These are phyloP conservation scores for Ethmia dodecea DNA, from an alignment of 2,888 invertebrate genomes.

Conservation along the genomic window DNA sequence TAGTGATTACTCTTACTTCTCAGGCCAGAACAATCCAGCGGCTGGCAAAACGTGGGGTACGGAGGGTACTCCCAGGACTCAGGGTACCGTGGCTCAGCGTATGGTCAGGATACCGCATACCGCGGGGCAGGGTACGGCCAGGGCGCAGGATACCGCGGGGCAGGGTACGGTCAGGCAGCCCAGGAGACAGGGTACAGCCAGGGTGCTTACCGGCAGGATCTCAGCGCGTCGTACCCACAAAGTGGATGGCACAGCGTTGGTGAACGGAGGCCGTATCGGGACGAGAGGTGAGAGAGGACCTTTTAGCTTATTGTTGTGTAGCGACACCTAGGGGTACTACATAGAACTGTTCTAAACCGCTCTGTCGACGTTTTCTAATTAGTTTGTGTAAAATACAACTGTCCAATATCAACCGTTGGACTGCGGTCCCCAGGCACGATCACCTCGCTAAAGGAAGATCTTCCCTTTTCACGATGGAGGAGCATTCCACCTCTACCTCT, in stretches of 20 bases:
- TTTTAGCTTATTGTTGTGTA: too few relatives aligned
- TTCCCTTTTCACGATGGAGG: too few relatives aligned
- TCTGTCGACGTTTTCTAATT: too few relatives aligned
- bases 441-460: too few relatives aligned
- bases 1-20: too few relatives aligned
- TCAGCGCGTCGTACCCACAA: conserved; percentile 23
- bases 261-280: conserved; percentile 61
- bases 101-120: conserved; percentile 23
- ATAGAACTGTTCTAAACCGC: too few relatives aligned
- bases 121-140: conserved; percentile 28
- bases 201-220: conserved; percentile 12
- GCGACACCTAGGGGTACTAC: too few relatives aligned
- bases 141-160: conserved; percentile 19
- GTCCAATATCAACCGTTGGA: too few relatives aligned
- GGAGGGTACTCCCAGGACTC: conserved; percentile 15
- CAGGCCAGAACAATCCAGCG: too few relatives aligned
- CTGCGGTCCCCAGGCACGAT: too few relatives aligned
- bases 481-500: too few relatives aligned
- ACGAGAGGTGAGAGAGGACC: conserved; percentile 55
- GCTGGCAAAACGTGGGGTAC: conserved; percentile 15
- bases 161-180: conserved; percentile 22
- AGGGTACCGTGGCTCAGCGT: conserved; percentile 16
- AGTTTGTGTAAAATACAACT: too few relatives aligned
- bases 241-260: conserved; percentile 64
- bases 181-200: conserved; percentile 28